Base-by-base conservation (phyloP, 1,140 invertebrate species). In the Andricus grossulariae region DNA sequence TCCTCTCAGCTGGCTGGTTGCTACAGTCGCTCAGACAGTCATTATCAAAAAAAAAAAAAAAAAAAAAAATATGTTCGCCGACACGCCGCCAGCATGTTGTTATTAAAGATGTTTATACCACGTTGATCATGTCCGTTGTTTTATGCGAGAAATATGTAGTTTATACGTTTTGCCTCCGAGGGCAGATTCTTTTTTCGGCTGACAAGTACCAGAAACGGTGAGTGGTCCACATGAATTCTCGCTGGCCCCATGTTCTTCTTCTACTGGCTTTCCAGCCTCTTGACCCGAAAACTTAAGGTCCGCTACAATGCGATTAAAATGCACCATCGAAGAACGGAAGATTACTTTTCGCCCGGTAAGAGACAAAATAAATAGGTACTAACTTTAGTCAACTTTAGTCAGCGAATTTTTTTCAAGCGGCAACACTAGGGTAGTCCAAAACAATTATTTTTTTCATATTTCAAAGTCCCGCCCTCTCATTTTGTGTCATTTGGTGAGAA, bases 81-180 rank as follows among this genome's bases (percentile, higher is more conserved):
- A 77, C 80, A 85, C 84, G 84, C 83, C 83, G 86, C 76, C 80
- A 85, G 79, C 75, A 85, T 87, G 84, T 88, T 87, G 79, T 88
- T 85, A 81, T 79, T 78, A 77, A 87, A 85, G 57, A 88, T 88
- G 83, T 88, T 87, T 88, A 88, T 89, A 73, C 82, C 71, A 82
- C 78, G 86, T 88, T 89, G 77, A 88, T 25, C 66, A 75, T 82
- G 80, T 75, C 77, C 74, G 80, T 87, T 89, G 75, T 76, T 86
- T 82, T 83, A 73, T 82, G 76, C 76, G 57, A 82, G 83, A 88
- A 82, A 89, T 89, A 87, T 72, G 72, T 89, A 89, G 87, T 88
- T 85, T 86, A 85, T 87, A 86, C 75, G 75, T 83, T 81, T 81
- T 85, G 85, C 87, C 87, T 80, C 79, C 84, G 83, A 85, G 74